Base-by-base conservation (phyloP, 2,797 vertebrate species). In the Cryptoblepharus egeriae region DNA sequence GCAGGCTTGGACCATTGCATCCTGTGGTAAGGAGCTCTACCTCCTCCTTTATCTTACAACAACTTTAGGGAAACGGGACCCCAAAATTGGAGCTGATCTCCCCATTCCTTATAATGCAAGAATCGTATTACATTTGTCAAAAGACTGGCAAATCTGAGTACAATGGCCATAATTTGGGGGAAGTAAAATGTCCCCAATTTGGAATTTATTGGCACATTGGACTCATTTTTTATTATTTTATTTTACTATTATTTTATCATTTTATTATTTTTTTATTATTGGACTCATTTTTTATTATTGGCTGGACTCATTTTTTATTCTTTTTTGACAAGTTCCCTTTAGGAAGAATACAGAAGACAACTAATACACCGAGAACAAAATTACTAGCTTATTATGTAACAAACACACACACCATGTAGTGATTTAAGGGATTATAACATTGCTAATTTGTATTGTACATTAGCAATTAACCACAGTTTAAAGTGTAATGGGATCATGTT, bases 381-480 rank as follows among this genome's bases (percentile, higher is more conserved):
- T 4, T 42, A 42, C 39, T 75, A 7, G 45, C 55, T 65, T 87
- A 32, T 3, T 85, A 82, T n/a, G 18, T 15, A 52, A 52, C 49
- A 16, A 13, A 52, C 49, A 16, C 49, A 52, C 49, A 52, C 49
- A 52, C 49, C 75, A 65, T 45, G 26, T 0, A 70, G 39, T 79
- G 80, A 90, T 92, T 91, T 81, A 89, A 88, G 77, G 80, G 82
- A 83, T 76, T 85, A 24, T 75, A 88, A 83, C 58, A 78, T 77
- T 78, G 69, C 65, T 78, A 22, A 60, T 88, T 91, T 78, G 49
- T 88, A 89, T 80, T 85, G 81, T 82, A 88, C 75, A 74, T 88
- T 85, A 85, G 85, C 83, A 85, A 80, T 90, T 91, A 91, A 76
- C 83, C 79, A 82, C 88, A 91, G 83, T 93, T 92, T 80, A 85